Conservation (phyloP, 2,888 invertebrate genomes). For the Gasteruption jaculator region DNA sequence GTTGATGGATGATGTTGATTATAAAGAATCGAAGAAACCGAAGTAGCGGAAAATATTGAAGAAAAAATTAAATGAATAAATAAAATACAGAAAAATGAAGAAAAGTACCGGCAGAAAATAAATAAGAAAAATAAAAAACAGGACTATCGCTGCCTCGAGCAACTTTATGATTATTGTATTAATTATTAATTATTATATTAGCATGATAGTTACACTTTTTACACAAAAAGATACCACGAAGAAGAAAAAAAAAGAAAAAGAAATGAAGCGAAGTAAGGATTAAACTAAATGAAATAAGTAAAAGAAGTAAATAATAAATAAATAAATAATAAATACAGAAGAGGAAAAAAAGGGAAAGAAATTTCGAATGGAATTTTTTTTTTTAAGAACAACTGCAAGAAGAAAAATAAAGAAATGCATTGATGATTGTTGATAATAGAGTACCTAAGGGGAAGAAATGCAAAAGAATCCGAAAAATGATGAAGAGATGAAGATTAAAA, state of each 20-base stretch:
- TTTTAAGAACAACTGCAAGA: too few species aligned
- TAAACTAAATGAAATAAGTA: constrained; percentile 31
- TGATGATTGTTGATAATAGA: too few species aligned
- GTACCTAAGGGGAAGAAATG: too few species aligned
- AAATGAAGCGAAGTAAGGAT: too few species aligned
- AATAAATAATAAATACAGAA: constrained; percentile 22
- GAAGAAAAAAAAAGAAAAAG: constrained; percentile 40
- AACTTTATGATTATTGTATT: constrained; percentile 39
- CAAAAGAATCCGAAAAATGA: too few species aligned
- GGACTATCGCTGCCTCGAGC: constrained; percentile 49
- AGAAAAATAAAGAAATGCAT: constrained; percentile 21
- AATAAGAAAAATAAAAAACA: constrained; percentile 24
- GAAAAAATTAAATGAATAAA: constrained; percentile 14
- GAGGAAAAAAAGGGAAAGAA: constrained; percentile 12
- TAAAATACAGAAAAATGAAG: constrained; percentile 17
- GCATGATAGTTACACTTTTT: constrained; percentile 49
- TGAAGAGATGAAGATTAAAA: constrained; percentile 11
- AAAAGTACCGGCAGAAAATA: constrained; percentile 10
- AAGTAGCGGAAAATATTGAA: constrained; percentile 20
- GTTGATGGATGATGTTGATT: neutral
- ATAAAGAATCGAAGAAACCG: too few species aligned
- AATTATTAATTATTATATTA: constrained; percentile 44
- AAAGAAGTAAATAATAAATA: constrained; percentile 28
- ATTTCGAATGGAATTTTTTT: too few species aligned
- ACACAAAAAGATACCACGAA: constrained; percentile 43